Conservation (phyloP, 2,113 vertebrate species). For the Protobothrops flavoviridis region DNA sequence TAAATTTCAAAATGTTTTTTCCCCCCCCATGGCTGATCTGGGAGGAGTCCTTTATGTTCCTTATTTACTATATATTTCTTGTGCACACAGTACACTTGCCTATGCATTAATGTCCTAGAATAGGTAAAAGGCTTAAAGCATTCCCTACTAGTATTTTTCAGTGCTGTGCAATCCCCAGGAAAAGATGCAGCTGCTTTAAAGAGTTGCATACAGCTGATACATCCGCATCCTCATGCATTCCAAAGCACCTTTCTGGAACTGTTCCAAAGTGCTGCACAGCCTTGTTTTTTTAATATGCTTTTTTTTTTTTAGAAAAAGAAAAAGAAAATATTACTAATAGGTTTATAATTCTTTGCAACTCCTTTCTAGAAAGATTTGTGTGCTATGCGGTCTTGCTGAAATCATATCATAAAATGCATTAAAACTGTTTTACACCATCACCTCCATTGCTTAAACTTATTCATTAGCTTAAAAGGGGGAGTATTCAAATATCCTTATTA, state of each 20-base stretch:
- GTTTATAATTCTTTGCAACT: constrained; percentile 48
- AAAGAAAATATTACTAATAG: constrained; percentile 43
- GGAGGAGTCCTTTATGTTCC: constrained; percentile 75
- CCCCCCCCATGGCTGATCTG: constrained; percentile 63
- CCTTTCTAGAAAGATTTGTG: constrained; percentile 18
- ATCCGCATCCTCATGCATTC: background rate
- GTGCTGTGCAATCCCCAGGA: background rate
- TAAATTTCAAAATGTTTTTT: constrained; percentile 69
- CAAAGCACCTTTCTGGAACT: background rate
- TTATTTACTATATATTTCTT: constrained; percentile 87
- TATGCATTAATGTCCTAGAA: constrained; percentile 66
- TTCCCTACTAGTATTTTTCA: constrained; percentile 27
- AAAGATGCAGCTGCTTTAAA: background rate
- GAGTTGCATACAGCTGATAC: background rate
- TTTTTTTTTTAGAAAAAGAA: constrained; percentile 8
- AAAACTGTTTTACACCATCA: constrained; percentile 26
- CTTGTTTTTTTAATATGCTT: constrained; percentile 59
- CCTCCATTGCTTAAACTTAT: constrained; percentile 53
- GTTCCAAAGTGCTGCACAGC: background rate
- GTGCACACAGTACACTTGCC: constrained; percentile 73
- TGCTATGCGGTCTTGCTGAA: constrained; percentile 37
- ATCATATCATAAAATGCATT: constrained; percentile 21
- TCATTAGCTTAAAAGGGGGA: background rate
- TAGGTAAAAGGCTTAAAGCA: constrained; percentile 63
- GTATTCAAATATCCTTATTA: background rate